Base-by-base conservation (phyloP, 2,888 invertebrate species). In the Chalcis sispes region DNA sequence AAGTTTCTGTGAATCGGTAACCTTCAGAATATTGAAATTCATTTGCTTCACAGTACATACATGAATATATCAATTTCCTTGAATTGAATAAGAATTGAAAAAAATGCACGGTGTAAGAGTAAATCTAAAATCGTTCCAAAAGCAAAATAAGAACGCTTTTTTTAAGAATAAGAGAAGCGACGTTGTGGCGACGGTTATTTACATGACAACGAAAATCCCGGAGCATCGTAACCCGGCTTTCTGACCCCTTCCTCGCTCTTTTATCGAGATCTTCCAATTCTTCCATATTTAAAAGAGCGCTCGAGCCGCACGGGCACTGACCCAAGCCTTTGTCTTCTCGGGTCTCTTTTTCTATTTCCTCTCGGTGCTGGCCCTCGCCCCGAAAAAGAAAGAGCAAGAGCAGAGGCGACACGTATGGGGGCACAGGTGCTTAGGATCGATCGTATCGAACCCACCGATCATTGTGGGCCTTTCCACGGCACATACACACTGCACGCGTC, bases 251-350 rank as follows among this genome's bases (percentile, higher is more conserved):
- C 58, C 20, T 77, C 83, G 84, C 81, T 79, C 79, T 71, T 83
- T 86, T 87, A 86, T 87, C 86, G 83, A 71, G 87, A 88, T 88
- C 85, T 81, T 83, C 81, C 85, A 84, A 87, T 87, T 88, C 86
- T 88, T 87, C 87, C 85, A 88, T 86, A 86, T 87, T 88, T 85
- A 86, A 87, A 87, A 82, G 77, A 81, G 80, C 71, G 64, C 69
- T 72, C 73, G 74, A 80, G 82, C 78, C 59, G 29, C 56, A 72
- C 81, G 85, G 85, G 80, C 86, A 85, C 80, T 85, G 86, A 86
- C 85, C 86, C 81, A 72, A 52, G 36, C 48, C 40, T 73, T 73
- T 69, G 67, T 70, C 54, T 70, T 23, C 67, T 66, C 36, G 36
- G 27, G 36, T 27, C 40, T 15, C 20, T 70, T 64, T 77, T 62